A percentile compares a stretch with the other conserved stretches of the same genome.
phyloP scores from a whole-genome alignment of 1,140 invertebrate species.

The Centruroides vittatus region DNA sequence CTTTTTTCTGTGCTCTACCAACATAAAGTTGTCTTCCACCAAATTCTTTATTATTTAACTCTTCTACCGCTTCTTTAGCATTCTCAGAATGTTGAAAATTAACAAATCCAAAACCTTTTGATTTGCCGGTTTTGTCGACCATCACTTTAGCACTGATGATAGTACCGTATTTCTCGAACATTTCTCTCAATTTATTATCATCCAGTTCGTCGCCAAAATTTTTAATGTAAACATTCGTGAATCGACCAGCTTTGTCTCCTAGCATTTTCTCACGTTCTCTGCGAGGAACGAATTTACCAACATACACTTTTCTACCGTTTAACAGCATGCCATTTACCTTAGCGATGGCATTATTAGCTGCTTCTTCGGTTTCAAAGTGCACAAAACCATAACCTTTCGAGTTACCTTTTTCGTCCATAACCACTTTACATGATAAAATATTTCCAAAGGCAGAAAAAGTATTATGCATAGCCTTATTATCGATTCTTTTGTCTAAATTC shows the following conservation, averaged over 20 bases:
- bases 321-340: slow-evolving; percentile 83
- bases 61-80: slow-evolving; percentile 81
- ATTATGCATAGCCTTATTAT: slow-evolving; percentile 99
- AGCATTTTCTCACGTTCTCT: slow-evolving; percentile 90
- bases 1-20: slow-evolving; percentile 95
- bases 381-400: slow-evolving; percentile 99
- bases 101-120: slow-evolving; percentile 98
- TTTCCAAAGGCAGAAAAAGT: slow-evolving; percentile 98
- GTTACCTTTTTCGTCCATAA: slow-evolving; percentile 86
- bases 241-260: slow-evolving; percentile 91
- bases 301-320: slow-evolving; percentile 76
- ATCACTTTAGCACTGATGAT: slow-evolving; percentile 65
- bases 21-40: slow-evolving; percentile 59
- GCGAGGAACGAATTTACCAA: slow-evolving; percentile 93
- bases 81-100: slow-evolving; percentile 93
- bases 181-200: slow-evolving; percentile 78
- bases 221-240: slow-evolving; percentile 99
- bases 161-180: slow-evolving; percentile 90
- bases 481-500: slow-evolving; percentile 92
- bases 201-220: slow-evolving; percentile 93
- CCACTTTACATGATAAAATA: slow-evolving; percentile 77
- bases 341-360: slow-evolving; percentile 71
- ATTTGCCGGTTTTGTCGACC: slow-evolving; percentile 82
- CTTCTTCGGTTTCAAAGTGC: slow-evolving; percentile 99
- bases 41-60: slow-evolving; percentile 79